Evolutionary conservation across 1,140 invertebrate species (phyloP).

Genomic region (Lycorma delicatula): DNA sequence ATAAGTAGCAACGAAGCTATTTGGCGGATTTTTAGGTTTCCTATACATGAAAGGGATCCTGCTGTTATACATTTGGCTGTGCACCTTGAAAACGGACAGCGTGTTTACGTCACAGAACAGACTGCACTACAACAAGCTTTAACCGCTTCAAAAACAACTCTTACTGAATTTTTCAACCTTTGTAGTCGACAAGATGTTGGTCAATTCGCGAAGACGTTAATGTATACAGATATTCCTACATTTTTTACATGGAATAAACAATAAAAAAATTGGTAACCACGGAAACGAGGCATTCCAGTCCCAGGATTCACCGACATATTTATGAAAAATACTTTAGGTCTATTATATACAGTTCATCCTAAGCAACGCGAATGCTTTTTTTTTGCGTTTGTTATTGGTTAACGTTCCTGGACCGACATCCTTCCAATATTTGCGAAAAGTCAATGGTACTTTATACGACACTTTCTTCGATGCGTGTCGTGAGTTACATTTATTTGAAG

Average conservation of each 20-base stretch:
- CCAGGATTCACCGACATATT: constrained; percentile 26
- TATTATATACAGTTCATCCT: constrained; percentile 37
- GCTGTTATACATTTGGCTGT: constrained; percentile 34
- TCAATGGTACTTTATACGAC: constrained; percentile 28
- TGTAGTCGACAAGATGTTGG: no score
- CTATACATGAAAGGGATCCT: constrained; percentile 35
- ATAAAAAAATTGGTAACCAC: constrained; percentile 18
- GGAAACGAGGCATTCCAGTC: constrained; percentile 25
- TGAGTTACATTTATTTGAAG: constrained; percentile 29
- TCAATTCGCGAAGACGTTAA: constrained; percentile 30
- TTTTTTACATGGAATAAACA: constrained; percentile 33
- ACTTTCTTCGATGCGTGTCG: constrained; percentile 35
- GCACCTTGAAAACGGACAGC: constrained; percentile 36
- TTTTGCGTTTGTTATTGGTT: constrained; percentile 38
- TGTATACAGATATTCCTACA: constrained; percentile 30
- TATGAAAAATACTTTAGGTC: constrained; percentile 29
- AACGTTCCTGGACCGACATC: constrained; percentile 36
- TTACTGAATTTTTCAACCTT: constrained; percentile 37
- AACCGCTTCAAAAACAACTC: constrained; percentile 35
- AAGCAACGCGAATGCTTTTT: constrained; percentile 37
- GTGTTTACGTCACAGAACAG: constrained; percentile 35
- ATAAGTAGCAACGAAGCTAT: constrained; percentile 38
- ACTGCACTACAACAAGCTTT: constrained; percentile 28
- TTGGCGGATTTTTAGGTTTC: constrained; percentile 37
- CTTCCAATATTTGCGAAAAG: constrained; percentile 36